Percentiles rank a stretch among this genome's conserved stretches.
These are phyloP conservation scores for Cephalopholis sonnerati DNA, from an alignment of 2,113 vertebrate genomes.

Conservation along the genomic window DNA sequence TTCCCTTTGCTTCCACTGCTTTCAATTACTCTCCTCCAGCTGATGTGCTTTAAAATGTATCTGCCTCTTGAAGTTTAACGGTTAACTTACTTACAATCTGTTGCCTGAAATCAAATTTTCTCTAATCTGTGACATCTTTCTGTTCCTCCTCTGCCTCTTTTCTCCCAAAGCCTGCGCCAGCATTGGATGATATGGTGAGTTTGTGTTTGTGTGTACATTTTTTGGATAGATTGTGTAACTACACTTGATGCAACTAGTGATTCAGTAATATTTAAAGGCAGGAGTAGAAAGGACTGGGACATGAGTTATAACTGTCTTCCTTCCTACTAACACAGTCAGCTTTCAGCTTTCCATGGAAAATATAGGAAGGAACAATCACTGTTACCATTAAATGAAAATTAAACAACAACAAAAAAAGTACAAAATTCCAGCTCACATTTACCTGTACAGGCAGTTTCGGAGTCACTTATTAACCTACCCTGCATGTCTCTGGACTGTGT, in stretches of 20 bases:
- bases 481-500: no score
- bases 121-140: slow-evolving; percentile 75
- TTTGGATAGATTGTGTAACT: background rate
- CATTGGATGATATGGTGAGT: slow-evolving; percentile 97
- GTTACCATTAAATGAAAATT: background rate
- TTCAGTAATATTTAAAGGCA: background rate
- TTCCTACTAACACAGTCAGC: background rate
- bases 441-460: no score
- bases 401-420: no score
- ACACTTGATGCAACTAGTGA: background rate
- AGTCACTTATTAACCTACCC: no score
- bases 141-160: slow-evolving; percentile 80
- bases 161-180: slow-evolving; percentile 91
- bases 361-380: background rate
- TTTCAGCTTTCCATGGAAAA: background rate
- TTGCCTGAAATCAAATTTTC: slow-evolving; percentile 24
- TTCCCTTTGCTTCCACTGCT: background rate
- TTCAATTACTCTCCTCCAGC: background rate
- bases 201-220: slow-evolving; percentile 6
- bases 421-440: no score
- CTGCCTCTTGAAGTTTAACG: background rate
- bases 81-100: background rate
- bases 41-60: background rate
- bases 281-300: background rate
- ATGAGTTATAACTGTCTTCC: background rate